Evolutionary conservation across 2,797 vertebrate genomes (phyloP).

Genomic region (Crypturellus tataupa): DNA sequence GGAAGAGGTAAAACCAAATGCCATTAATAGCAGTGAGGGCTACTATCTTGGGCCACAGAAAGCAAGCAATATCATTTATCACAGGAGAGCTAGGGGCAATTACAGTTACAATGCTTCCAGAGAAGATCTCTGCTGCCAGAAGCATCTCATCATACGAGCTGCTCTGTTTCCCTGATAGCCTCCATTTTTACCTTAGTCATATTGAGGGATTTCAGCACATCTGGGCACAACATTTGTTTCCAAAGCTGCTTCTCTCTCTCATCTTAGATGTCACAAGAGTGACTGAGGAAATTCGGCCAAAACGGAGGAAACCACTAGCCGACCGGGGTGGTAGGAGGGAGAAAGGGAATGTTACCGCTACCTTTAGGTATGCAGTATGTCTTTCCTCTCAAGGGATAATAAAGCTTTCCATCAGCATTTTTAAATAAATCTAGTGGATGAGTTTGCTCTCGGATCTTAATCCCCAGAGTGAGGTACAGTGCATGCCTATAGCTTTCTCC

Average conservation of each 20-base stretch:
- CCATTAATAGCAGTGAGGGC: too few species aligned
- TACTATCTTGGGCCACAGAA: neutral
- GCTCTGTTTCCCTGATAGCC: neutral
- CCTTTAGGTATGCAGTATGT: neutral
- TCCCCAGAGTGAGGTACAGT: neutral
- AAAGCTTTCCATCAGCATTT: neutral
- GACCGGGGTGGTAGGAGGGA: neutral
- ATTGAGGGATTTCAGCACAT: neutral
- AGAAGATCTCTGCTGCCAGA: neutral
- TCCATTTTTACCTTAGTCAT: neutral
- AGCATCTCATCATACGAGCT: neutral
- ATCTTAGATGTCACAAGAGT: neutral
- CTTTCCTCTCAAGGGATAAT: neutral
- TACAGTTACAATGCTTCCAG: neutral
- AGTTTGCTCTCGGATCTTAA: neutral
- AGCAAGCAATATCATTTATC: neutral
- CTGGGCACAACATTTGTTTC: neutral
- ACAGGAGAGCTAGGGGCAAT: neutral
- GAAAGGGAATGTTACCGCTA: neutral
- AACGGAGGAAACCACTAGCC: neutral
- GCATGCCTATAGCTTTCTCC: neutral
- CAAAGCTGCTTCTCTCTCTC: neutral
- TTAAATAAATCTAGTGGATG: neutral
- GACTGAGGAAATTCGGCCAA: neutral
- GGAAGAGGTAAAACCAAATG: neutral